Evolutionary conservation across 2,113 vertebrate species (phyloP).

Genomic region (Petrocephalus microphthalmus): DNA sequence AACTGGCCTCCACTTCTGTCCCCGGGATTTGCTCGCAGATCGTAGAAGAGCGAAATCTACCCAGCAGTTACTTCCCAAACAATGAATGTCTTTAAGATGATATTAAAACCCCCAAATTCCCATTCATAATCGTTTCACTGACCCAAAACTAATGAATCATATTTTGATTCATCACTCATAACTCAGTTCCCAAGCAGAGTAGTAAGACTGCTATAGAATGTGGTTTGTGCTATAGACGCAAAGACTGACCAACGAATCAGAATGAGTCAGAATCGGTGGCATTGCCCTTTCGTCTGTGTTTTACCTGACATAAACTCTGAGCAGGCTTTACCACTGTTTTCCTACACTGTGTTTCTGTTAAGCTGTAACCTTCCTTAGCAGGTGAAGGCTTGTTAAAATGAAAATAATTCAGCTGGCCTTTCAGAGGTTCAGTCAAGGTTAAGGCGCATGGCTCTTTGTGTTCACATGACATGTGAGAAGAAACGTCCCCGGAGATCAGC

Average conservation of each 20-base stretch:
- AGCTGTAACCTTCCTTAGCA: neutral
- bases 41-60: neutral
- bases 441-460: neutral
- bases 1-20: neutral
- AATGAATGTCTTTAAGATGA: neutral
- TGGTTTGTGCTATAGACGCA: neutral
- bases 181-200: neutral
- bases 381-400: neutral
- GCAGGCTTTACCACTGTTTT: neutral
- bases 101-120: neutral
- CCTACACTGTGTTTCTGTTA: neutral
- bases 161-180: neutral
- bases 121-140: neutral
- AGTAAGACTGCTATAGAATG: neutral
- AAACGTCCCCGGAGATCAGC: neutral
- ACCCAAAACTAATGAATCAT: neutral
- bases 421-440: neutral
- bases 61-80: neutral
- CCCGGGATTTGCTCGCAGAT: neutral
- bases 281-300: neutral
- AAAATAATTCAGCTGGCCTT: neutral
- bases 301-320: neutral
- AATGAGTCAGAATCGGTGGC: neutral
- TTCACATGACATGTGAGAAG: neutral
- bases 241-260: neutral